Evolutionary conservation across 2,888 invertebrate genomes (phyloP), one percentile per base, ranked within the genome.

Genomic region (Drosophila birchii): DNA sequence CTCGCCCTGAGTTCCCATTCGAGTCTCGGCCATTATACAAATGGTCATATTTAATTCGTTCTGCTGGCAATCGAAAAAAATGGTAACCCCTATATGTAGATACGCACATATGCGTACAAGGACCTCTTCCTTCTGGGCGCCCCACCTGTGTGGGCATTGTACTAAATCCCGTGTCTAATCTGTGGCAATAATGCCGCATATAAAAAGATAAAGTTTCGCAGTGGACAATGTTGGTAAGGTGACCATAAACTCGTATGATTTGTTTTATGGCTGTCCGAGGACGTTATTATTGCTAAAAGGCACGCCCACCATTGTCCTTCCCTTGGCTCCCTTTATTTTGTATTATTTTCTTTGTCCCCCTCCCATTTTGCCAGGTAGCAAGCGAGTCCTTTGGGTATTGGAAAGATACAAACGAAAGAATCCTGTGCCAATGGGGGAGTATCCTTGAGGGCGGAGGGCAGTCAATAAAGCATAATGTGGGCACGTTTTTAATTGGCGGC

Each of bases 11-110:
- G 36, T 23, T 20, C 18, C 36, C 23, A 29, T 45, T 63, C 64
- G 67, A 80, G 72, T 78, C 72, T 71, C 47, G 77, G 55, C 76
- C 76, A 86, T 88, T 87, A 88, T 77, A 84, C 89, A 88, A 88
- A 90, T 90, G 82, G 82, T 81, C 90, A 86, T 88, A 90, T 88
- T 81, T 84, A 86, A 90, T 88, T 88, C 88, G 90, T 82, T 89
- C 81, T 85, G 89, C 88, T 80, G 79, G 84, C 86, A 79, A 89
- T 81, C 81, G 82, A 75, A 77, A 79, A 79, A 75, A 63, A 63
- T 56, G 63, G 62, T 66, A 61, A 58, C 58, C 62, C 56, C 49
- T n/a, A 57, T 43, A 58, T 57, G 49, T 36, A 59, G 53, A 66
- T 60, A 47, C 47, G 70, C 53, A 61, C 47, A 54, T 62, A 63